Evolutionary conservation across 2,888 invertebrate genomes (phyloP).

Genomic region (Drosophila neutralis): DNA sequence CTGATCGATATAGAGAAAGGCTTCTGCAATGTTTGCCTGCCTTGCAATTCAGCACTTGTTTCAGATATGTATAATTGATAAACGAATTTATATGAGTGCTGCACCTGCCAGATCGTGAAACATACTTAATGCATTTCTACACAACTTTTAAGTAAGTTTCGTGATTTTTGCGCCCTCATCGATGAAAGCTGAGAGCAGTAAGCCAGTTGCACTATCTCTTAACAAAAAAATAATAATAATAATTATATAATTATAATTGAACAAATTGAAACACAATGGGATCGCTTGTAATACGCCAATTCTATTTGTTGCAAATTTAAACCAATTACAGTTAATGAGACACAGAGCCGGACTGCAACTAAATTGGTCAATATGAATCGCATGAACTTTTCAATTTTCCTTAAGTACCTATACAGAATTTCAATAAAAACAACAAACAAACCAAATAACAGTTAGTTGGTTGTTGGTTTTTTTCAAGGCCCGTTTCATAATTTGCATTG

Average conservation of each 20-base stretch:
- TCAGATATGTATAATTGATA: neutral
- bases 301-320: constrained; percentile 28
- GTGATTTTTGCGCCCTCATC: constrained; percentile 49
- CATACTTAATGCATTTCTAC: constrained; percentile 25
- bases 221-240: constrained; percentile 3
- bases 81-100: constrained; percentile 11
- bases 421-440: constrained; percentile 29
- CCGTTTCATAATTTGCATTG: constrained; percentile 67
- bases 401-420: constrained; percentile 31
- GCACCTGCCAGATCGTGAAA: constrained; percentile 33
- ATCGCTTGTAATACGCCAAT: constrained; percentile 32
- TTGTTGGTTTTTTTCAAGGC: constrained; percentile 51
- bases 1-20: too few relatives aligned
- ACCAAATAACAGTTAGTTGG: constrained; percentile 28
- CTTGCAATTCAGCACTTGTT: neutral
- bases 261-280: constrained; percentile 34
- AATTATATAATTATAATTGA: constrained; percentile 14
- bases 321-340: constrained; percentile 65
- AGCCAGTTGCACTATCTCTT: constrained; percentile 52
- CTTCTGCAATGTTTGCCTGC: neutral
- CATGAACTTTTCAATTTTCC: constrained; percentile 39
- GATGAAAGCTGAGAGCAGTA: constrained; percentile 6
- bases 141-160: constrained; percentile 24
- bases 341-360: neutral
- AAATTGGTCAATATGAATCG: constrained; percentile 42